Conservation (phyloP, 2,888 invertebrate genomes). For the Aelia acuminata region DNA sequence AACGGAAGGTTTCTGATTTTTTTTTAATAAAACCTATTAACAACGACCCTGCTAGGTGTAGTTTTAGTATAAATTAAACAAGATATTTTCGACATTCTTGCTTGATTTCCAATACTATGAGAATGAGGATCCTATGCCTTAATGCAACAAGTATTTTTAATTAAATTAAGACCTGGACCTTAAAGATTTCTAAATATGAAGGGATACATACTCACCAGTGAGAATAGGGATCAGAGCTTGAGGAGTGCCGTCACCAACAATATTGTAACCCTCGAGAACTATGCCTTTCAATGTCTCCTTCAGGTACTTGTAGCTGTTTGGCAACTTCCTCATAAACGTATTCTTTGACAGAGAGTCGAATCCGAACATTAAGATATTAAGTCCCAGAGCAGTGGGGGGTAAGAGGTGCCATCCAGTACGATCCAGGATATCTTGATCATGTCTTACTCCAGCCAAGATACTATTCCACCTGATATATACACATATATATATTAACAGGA, state of each 20-base stretch:
- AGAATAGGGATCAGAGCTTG: constrained; percentile 90
- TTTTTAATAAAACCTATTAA: too few species aligned
- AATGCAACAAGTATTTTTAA: too few species aligned
- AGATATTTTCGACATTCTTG: too few species aligned
- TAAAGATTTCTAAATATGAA: too few species aligned
- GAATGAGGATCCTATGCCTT: too few species aligned
- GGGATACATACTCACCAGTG: constrained; percentile 75
- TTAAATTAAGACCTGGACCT: too few species aligned
- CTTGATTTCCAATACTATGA: too few species aligned
- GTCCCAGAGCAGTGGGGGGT: constrained; percentile 71
- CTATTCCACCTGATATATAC: constrained; percentile 75
- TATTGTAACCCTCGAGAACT: constrained; percentile 83
- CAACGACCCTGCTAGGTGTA: too few species aligned
- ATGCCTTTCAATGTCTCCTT: constrained; percentile 75
- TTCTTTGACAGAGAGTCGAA: constrained; percentile 91
- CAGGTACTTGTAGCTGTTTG: constrained; percentile 80
- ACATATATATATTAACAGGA: constrained; percentile 19
- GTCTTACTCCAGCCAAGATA: constrained; percentile 76
- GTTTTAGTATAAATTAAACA: too few species aligned
- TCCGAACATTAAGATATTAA: constrained; percentile 87
- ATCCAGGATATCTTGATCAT: constrained; percentile 70
- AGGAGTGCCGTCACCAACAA: constrained; percentile 89
- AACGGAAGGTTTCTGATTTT: too few species aligned
- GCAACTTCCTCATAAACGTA: constrained; percentile 84
- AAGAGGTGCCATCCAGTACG: constrained; percentile 72